Evolutionary conservation across 2,888 invertebrate species (phyloP), one percentile per base, ranked within the genome.

Genomic region (Mythimna ferrago): DNA sequence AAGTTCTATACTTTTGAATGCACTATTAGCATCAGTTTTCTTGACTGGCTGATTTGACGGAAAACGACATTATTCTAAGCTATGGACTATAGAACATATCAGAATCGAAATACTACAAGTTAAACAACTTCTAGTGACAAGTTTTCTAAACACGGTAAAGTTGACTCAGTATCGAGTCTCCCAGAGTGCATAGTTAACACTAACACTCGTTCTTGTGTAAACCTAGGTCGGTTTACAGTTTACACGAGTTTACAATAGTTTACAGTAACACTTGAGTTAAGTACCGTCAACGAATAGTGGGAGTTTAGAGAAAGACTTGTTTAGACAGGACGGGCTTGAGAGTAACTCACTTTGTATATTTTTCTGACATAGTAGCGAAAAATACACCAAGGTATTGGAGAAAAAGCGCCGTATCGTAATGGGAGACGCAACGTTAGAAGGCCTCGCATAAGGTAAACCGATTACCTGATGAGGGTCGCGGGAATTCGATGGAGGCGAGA

Each of bases 101-200:
- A 44, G 44, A 44, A 14, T 44, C 0, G 14, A 44, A 44, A 44
- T 44, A 14, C 44, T 44, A 4, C 44, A 44, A 14, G 44, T 11
- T 35, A 35, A 35, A 32, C 21, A 19, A 51, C 35, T 35, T 38
- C 21, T 16, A 53, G 38, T 7, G 21, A 48, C 19, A 48, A 57
- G 38, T 70, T 76, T 38, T 21, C 35, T 63, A 51, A 70, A 70
- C 76, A 75, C n/a, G 32, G 6, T 9, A 35, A 35, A 62, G 75
- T 76, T 51, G 21, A 62, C 62, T 51, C 70, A 70, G 76, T 53
- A 69, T 57, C 76, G 54, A 69, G 2, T 63, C 21, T 14, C 41
- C 14, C 26, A 6, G 57, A 38, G 77, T 71, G 78, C 64, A 65
- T 56, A 56, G 78, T 71, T 60, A 60, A 19, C 77, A 54, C 60